Conservation (phyloP, 2,888 invertebrate species). For the Drosophila nigricruria region DNA sequence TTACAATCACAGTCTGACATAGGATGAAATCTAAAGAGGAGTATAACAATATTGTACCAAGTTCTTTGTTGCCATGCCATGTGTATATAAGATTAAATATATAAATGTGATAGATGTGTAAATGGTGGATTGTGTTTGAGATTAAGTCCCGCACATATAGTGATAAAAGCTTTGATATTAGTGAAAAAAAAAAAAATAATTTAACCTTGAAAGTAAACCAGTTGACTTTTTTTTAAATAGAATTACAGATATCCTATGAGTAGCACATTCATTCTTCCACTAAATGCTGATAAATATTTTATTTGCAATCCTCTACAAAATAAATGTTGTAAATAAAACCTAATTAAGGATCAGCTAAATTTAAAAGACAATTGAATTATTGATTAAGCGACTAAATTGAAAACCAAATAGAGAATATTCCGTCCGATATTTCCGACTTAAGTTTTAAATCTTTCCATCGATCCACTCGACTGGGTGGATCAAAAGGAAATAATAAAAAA, state of each 20-base stretch:
- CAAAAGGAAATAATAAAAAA: constrained; percentile 28
- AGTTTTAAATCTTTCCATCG: constrained; percentile 33
- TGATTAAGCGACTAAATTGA: constrained; percentile 25
- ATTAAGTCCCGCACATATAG: not conserved
- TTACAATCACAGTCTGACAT: constrained; percentile 83
- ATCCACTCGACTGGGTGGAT: constrained; percentile 43
- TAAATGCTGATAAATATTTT: not conserved
- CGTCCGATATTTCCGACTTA: constrained; percentile 30
- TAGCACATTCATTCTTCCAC: too few species aligned
- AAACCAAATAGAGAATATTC: constrained; percentile 36
- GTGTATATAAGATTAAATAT: constrained; percentile 24
- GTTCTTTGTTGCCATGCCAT: constrained; percentile 26
- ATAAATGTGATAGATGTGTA: constrained; percentile 34
- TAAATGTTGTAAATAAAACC: too few species aligned
- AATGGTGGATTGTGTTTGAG: not conserved
- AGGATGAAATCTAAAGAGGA: not conserved
- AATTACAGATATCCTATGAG: not conserved
- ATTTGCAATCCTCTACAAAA: not conserved
- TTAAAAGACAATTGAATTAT: not conserved
- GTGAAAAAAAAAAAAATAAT: not conserved
- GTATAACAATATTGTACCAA: constrained; percentile 9
- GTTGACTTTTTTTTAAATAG: not conserved
- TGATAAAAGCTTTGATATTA: not conserved
- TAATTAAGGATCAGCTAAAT: constrained; percentile 18
- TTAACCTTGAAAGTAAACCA: not conserved